Base-by-base conservation (phyloP, 2,797 vertebrate genomes). In the Acanthopagrus latus region DNA sequence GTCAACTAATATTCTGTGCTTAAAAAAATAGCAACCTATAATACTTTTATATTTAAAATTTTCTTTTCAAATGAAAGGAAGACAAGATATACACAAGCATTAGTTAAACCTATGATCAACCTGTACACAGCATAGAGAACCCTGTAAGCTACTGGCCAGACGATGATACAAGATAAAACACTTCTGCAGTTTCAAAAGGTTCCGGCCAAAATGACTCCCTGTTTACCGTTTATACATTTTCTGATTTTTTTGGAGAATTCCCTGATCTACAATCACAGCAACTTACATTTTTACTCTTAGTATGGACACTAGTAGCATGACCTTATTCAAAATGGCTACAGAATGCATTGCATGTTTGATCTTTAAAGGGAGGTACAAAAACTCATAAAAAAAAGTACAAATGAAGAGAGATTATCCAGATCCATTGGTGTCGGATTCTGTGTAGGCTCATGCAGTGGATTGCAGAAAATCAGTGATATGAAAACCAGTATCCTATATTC, bases 41-140 rank as follows among this genome's bases (percentile, higher is more conserved):
- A 96, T 96, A 97, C 91, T 95, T 98, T 96, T 87, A 96, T 96
- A 96, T 96, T 98, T 96, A 96, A 96, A 96, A 96, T 96, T 92
- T 92, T 93, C 70, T 93, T 95, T 93, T 91, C 76, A 95, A 95
- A 95, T 87, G 92, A 93, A 95, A 95, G 93, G 94, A 95, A 98
- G 95, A 96, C 96, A 89, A 92, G 96, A 96, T 97, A 96, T 96
- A 97, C 97, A 98, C 92, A 81, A 94, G 93, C 95, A 93, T 95
- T 93, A 95, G 86, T 95, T 94, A 93, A 93, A 91, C 93, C 94
- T 95, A 93, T 94, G 16, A 92, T 93, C 52, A 86, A 93, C 92
- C 95, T 97, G 93, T 95, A 96, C 95, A 96, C 95, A 96, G 86
- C 91, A 91, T 81, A 91, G 83, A 94, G 88, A 90, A 95, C 89